Evolutionary conservation across 2,888 invertebrate genomes (phyloP).

Genomic region (Palloptera scutellata): DNA sequence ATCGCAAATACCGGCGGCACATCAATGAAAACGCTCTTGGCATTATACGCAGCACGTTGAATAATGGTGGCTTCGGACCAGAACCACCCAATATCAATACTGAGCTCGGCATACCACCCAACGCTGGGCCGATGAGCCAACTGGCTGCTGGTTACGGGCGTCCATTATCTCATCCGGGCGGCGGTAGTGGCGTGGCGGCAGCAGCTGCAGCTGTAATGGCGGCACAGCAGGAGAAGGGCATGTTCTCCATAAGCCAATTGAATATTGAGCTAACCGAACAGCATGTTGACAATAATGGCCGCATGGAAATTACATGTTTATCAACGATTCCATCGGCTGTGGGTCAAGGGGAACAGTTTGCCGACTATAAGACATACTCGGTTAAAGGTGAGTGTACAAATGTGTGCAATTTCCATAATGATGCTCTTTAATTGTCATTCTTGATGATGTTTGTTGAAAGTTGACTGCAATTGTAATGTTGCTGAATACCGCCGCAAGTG

Average conservation of each 20-base stretch:
- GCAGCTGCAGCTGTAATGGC: slow-evolving; percentile 59
- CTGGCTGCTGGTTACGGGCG: slow-evolving; percentile 56
- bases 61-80: slow-evolving; percentile 57
- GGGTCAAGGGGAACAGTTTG: slow-evolving; percentile 75
- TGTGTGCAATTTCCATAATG: no score
- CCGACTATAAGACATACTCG: slow-evolving; percentile 76
- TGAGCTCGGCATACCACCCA: slow-evolving; percentile 56
- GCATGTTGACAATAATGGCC: slow-evolving; percentile 74
- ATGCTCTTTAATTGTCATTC: not conserved
- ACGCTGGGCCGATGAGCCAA: slow-evolving; percentile 59
- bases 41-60: slow-evolving; percentile 57
- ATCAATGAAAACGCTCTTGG: slow-evolving; percentile 58
- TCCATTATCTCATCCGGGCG: slow-evolving; percentile 56
- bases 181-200: slow-evolving; percentile 57
- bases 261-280: slow-evolving; percentile 78
- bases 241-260: slow-evolving; percentile 72
- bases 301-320: slow-evolving; percentile 77
- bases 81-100: slow-evolving; percentile 56
- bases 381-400: slow-evolving; percentile 71
- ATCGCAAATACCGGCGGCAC: slow-evolving; percentile 61
- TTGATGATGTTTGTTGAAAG: not conserved
- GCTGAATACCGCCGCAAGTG: no score
- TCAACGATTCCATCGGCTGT: slow-evolving; percentile 81
- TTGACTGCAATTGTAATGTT: no score
- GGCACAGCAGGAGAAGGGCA: slow-evolving; percentile 57